These are phyloP conservation scores for Aldabrachelys gigantea DNA, from an alignment of 2,113 vertebrate genomes.

Conservation along the genomic window DNA sequence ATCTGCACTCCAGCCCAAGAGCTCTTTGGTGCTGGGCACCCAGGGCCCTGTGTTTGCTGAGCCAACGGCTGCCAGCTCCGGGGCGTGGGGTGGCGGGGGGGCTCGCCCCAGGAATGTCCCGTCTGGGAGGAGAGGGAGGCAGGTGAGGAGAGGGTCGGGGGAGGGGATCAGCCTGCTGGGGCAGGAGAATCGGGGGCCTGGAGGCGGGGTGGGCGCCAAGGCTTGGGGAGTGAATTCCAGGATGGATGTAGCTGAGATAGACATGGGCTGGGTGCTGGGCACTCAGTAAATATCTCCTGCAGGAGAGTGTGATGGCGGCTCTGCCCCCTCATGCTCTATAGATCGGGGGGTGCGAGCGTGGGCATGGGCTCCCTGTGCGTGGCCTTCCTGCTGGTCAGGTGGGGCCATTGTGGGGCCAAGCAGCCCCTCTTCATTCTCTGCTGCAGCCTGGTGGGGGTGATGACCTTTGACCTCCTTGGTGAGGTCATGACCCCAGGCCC, in stretches of 20 bases:
- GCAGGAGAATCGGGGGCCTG: neutral
- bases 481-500: neutral
- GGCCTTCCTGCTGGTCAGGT: too few species aligned
- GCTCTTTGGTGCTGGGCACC: neutral
- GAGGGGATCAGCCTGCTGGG: neutral
- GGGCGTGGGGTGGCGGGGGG: too few species aligned
- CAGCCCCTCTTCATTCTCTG: neutral
- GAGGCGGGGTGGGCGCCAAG: neutral
- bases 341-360: too few species aligned
- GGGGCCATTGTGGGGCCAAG: too few species aligned
- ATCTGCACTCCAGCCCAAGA: neutral
- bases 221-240: neutral
- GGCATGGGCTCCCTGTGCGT: too few species aligned
- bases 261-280: neutral
- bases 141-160: neutral
- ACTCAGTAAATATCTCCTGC: too few species aligned
- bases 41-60: neutral
- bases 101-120: neutral
- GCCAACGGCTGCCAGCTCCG: neutral
- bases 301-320: too few species aligned
- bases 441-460: neutral
- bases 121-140: neutral
- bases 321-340: neutral
- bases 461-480: neutral
- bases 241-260: neutral